Evolutionary conservation across 1,140 invertebrate species (phyloP).

Genomic region (Aricia agestis): DNA sequence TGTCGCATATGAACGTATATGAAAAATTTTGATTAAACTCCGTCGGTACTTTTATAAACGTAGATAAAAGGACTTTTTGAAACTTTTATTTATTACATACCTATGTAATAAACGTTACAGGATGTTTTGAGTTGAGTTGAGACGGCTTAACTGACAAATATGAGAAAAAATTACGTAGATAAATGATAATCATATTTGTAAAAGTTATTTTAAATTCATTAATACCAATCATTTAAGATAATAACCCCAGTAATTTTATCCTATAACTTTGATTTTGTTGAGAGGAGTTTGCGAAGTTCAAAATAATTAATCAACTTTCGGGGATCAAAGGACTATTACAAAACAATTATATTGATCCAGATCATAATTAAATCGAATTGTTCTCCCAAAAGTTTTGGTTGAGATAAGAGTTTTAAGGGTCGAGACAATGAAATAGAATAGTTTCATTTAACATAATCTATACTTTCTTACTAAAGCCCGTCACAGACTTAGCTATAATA

Average conservation of each 20-base stretch:
- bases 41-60: background rate
- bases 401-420: background rate
- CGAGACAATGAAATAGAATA: background rate
- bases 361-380: conserved; percentile 25
- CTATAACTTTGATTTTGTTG: background rate
- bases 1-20: background rate
- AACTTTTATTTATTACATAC: background rate
- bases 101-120: too few species aligned
- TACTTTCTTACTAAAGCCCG: too few species aligned
- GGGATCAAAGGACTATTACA: conserved; percentile 32
- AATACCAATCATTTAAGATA: background rate
- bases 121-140: too few species aligned
- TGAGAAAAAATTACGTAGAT: too few species aligned
- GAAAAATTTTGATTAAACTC: conserved; percentile 9
- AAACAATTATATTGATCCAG: conserved; percentile 36
- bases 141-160: too few species aligned
- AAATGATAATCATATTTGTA: too few species aligned
- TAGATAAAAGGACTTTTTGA: background rate
- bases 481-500: too few species aligned
- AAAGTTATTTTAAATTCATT: too few species aligned
- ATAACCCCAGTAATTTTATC: background rate
- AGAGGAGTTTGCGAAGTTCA: conserved; percentile 20
- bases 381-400: conserved; percentile 12
- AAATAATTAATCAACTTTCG: conserved; percentile 36
- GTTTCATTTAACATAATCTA: background rate